Base-by-base conservation (phyloP, 2,797 vertebrate genomes). In the Liparis tanakae region DNA sequence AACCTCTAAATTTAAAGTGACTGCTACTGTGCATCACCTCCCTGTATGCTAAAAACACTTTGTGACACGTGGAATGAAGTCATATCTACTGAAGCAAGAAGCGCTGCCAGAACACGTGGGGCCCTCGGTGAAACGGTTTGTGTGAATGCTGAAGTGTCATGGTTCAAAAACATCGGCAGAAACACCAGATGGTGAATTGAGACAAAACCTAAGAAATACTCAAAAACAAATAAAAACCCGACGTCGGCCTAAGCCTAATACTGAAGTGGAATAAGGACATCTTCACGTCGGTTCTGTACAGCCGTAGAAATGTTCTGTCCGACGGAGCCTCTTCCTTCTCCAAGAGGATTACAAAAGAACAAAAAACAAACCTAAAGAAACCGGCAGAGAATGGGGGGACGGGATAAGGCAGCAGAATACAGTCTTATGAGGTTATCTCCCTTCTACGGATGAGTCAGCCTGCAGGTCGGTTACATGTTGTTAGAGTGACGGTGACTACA, bases 401-500 rank as follows among this genome's bases (percentile, higher is more conserved):
- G 78, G 92, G 90, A 91, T 94, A 94, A 94, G 92, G 93, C 94
- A 94, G 92, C 92, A 92, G 89, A 90, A 92, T 92, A 92, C 88
- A 91, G 91, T 91, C 89, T 83, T 82, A 76, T 78, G 83, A 91
- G 78, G 88, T 88, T 62, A 80, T 81, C 86, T 86, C 86, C 87
- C 74, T 90, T 89, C 86, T 90, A 90, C 84, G 79, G 84, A 89
- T 85, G 86, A 91, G 86, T 88, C 87, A 85, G 85, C 89, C 88
- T 91, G 87, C 87, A 89, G 90, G 89, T 91, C 86, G 88, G 87
- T 93, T 92, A 91, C 88, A 91, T 90, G 87, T 88, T 89, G 88
- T 92, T 92, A 88, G 87, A 91, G 90, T 93, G 91, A 92, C 90
- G 85, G 89, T 91, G 90, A 91, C 89, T 92, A 93, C 91, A 93